phyloP scores from a whole-genome alignment of 2,113 vertebrate genomes.

The Clarias magur region DNA sequence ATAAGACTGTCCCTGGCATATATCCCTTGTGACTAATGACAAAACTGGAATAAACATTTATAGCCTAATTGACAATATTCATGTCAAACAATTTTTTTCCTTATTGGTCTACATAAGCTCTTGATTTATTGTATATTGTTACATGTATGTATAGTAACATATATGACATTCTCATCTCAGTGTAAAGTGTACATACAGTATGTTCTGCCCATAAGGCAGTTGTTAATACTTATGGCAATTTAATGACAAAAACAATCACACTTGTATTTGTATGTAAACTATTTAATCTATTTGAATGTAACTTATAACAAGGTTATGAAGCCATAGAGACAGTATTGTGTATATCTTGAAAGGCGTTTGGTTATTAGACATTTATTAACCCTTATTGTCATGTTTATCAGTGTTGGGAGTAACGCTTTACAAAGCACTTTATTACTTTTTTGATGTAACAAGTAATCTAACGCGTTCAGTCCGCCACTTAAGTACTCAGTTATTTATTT shows the following conservation, averaged over 20 bases:
- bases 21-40: background rate
- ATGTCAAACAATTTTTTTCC: background rate
- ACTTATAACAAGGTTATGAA: background rate
- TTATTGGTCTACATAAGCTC: background rate
- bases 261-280: no score
- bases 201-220: background rate
- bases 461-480: no score
- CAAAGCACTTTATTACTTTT: no score
- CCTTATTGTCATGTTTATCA: background rate
- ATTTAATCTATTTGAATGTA: background rate
- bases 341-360: background rate
- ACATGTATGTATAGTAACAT: no score
- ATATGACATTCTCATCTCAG: background rate
- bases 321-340: background rate
- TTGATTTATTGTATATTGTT: no score
- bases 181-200: background rate
- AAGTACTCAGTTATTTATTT: no score
- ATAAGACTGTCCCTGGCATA: background rate
- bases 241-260: background rate
- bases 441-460: no score
- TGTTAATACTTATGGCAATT: background rate
- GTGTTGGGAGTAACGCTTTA: no score
- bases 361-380: background rate
- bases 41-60: background rate
- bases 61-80: background rate